Percentiles rank a stretch among this genome's conserved stretches.
These are phyloP conservation scores for Cacajao melanocephalus DNA, from an alignment of 2,797 vertebrate species.

Conservation along the genomic window DNA sequence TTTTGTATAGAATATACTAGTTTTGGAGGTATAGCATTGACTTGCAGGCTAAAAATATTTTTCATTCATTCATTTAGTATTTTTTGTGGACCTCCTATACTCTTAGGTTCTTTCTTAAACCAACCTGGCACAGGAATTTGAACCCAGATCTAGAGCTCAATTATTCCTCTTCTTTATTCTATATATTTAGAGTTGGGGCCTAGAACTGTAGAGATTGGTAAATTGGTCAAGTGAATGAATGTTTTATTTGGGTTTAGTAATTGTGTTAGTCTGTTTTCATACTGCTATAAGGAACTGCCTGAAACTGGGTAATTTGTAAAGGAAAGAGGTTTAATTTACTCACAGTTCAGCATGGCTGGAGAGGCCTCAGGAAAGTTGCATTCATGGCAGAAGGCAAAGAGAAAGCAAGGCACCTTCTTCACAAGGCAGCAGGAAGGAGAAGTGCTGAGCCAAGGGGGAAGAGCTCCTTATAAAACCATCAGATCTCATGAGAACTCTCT, in stretches of 20 bases:
- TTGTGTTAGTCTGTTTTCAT: no score
- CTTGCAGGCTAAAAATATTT: conserved; percentile 15
- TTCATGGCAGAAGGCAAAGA: no score
- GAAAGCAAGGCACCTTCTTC: no score
- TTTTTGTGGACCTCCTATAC: background rate
- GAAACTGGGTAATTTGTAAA: no score
- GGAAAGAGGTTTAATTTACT: no score
- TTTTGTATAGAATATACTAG: background rate
- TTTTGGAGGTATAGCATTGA: background rate
- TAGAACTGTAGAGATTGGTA: background rate
- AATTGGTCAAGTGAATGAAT: background rate
- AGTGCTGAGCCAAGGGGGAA: no score
- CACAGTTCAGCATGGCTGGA: no score
- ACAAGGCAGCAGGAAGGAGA: no score
- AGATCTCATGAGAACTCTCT: no score
- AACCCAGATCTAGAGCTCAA: background rate
- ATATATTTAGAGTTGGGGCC: background rate
- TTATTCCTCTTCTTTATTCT: background rate
- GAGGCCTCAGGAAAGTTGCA: no score
- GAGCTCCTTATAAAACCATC: no score
- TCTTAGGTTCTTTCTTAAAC: conserved; percentile 5
- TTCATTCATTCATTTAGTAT: background rate
- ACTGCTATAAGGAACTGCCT: no score
- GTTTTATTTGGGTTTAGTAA: background rate
- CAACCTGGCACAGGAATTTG: background rate